A percentile compares a stretch with the other conserved stretches of the same genome.
These are phyloP conservation scores for Catharus minimus DNA, from an alignment of 2,113 vertebrate species.

Conservation along the genomic window DNA sequence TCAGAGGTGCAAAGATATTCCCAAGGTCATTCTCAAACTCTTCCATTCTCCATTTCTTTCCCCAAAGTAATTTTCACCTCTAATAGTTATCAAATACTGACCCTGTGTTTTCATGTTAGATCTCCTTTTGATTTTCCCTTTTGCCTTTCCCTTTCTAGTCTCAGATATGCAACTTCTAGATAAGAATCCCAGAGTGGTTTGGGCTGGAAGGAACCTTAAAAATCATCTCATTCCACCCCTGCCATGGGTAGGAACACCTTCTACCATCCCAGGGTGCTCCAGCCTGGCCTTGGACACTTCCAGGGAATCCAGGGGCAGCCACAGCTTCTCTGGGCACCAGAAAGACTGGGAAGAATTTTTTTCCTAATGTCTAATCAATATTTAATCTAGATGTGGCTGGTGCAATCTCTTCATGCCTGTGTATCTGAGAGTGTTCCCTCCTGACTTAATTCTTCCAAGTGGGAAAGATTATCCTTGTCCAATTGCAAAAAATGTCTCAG, in stretches of 20 bases:
- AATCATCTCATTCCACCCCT: rapidly evolving
- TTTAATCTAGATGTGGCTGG: background rate
- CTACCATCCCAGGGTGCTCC: rapidly evolving
- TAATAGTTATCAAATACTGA: background rate
- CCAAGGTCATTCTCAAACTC: background rate
- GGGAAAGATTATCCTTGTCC: background rate
- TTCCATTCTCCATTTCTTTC: background rate
- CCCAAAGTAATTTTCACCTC: background rate
- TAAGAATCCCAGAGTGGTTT: background rate
- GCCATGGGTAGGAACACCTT: background rate
- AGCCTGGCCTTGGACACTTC: background rate
- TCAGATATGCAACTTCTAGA: background rate
- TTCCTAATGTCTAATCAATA: background rate
- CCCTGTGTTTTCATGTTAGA: background rate
- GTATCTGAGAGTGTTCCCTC: background rate
- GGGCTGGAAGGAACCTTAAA: background rate
- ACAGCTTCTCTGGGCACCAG: background rate
- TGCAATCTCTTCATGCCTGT: background rate
- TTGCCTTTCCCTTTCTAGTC: background rate
- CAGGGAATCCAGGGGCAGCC: background rate
- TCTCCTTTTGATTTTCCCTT: background rate
- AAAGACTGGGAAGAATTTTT: background rate
- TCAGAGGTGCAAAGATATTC: background rate
- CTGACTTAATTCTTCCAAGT: background rate
- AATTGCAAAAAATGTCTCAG: background rate